Conservation (phyloP, 1,140 invertebrate genomes). For the Oedothorax gibbosus region DNA sequence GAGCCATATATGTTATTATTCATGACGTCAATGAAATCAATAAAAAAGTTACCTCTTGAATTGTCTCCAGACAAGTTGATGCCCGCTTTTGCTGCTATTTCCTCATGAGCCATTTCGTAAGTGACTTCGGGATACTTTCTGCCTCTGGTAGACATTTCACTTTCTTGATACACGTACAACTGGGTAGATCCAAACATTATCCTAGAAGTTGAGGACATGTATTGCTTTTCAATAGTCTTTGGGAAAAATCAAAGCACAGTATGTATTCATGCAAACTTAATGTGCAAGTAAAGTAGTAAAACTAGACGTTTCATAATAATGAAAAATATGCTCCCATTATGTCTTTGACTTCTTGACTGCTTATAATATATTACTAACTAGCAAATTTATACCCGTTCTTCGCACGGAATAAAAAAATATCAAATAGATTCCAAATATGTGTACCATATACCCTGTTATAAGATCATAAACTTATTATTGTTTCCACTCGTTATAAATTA, state of each 20-base stretch:
- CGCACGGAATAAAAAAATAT: too few species aligned
- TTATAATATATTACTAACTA: too few species aligned
- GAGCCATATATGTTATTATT: neutral
- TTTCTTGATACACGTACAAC: slow-evolving; percentile 73
- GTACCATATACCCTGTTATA: too few species aligned
- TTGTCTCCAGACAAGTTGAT: slow-evolving; percentile 70
- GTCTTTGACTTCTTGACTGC: too few species aligned
- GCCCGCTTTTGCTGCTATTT: slow-evolving; percentile 74
- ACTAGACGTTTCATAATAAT: too few species aligned
- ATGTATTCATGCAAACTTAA: neutral
- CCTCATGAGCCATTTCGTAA: slow-evolving; percentile 74
- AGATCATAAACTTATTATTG: too few species aligned
- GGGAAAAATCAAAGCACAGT: neutral
- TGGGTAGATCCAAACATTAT: slow-evolving; percentile 74
- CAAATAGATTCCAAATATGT: too few species aligned
- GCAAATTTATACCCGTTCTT: too few species aligned
- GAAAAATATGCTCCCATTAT: too few species aligned
- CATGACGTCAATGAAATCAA: neutral
- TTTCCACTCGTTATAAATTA: too few species aligned
- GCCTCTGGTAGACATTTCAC: slow-evolving; percentile 67
- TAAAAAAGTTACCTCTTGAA: slow-evolving; percentile 65
- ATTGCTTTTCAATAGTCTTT: neutral
- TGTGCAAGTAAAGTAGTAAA: too few species aligned
- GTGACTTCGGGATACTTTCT: slow-evolving; percentile 70
- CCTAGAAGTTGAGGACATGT: slow-evolving; percentile 63